phyloP scores from a whole-genome alignment of 2,888 invertebrate species.

The Chymomyza caudatula region DNA sequence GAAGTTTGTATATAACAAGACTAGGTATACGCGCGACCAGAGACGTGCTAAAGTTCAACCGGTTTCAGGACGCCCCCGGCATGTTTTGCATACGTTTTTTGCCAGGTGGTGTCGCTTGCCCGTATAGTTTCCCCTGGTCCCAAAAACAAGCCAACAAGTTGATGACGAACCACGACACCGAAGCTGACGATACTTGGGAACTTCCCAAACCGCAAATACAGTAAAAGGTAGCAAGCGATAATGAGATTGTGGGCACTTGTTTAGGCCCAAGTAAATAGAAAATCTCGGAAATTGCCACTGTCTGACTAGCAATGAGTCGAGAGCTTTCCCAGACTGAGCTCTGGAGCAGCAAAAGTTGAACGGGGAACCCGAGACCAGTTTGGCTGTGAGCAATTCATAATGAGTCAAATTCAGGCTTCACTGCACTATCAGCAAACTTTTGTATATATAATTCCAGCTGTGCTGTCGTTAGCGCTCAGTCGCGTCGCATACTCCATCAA shows the following conservation, averaged over 20 bases:
- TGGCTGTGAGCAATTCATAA: background rate
- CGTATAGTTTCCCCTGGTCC: background rate
- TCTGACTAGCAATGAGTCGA: background rate
- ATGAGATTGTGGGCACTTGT: slow-evolving; percentile 14
- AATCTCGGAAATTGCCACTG: background rate
- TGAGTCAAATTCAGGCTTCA: background rate
- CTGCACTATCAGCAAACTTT: background rate
- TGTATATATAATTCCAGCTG: slow-evolving; percentile 45
- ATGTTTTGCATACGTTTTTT: slow-evolving; percentile 33
- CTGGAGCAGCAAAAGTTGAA: background rate
- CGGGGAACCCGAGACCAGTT: background rate
- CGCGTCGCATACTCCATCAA: slow-evolving; percentile 9
- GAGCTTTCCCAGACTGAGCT: slow-evolving; percentile 3
- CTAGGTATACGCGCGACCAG: slow-evolving; percentile 1
- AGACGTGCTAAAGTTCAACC: slow-evolving; percentile 28
- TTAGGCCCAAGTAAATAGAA: background rate
- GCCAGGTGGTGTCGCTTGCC: background rate
- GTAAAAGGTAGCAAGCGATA: background rate
- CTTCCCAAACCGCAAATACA: slow-evolving; percentile 50
- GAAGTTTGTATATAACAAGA: background rate
- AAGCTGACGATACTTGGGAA: slow-evolving; percentile 40
- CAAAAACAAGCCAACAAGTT: slow-evolving; percentile 21
- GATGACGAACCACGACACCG: slow-evolving; percentile 40
- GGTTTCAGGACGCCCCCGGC: slow-evolving; percentile 38
- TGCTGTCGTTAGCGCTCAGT: slow-evolving; percentile 39